These are phyloP conservation scores for Volucella bombylans DNA, from an alignment of 2,888 invertebrate genomes.

Conservation along the genomic window DNA sequence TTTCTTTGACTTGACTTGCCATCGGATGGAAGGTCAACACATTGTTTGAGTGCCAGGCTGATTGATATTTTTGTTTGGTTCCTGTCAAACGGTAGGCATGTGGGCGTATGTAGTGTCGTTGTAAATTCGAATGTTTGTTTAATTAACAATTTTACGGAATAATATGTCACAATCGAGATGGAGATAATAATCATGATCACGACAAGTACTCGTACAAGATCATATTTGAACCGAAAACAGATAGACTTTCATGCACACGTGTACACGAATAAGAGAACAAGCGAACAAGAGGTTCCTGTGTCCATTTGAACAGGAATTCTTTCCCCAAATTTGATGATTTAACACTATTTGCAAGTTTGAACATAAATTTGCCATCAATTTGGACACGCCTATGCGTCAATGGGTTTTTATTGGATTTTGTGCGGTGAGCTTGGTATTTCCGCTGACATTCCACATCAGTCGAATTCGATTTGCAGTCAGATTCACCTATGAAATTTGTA, in stretches of 20 bases:
- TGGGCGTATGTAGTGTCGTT: constrained; percentile 54
- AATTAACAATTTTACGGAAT: constrained; percentile 67
- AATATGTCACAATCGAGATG: constrained; percentile 49
- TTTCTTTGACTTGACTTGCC: no score
- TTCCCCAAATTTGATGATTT: no score
- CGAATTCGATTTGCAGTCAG: constrained; percentile 19
- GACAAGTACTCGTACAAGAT: constrained; percentile 16
- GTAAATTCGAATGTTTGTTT: constrained; percentile 60
- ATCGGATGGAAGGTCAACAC: constrained; percentile 70
- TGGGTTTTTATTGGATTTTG: constrained; percentile 41
- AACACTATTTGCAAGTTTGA: no score
- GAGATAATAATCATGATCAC: constrained; percentile 3
- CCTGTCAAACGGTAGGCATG: constrained; percentile 73
- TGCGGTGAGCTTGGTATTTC: constrained; percentile 53
- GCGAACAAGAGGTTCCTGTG: no score
- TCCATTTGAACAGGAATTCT: no score
- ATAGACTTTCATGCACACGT: no score
- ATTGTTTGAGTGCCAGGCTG: constrained; percentile 72
- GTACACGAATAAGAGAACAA: no score
- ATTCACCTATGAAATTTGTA: constrained; percentile 16
- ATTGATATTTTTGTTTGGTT: constrained; percentile 72
- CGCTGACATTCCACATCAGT: constrained; percentile 46
- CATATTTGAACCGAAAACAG: background rate
- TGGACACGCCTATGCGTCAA: background rate
- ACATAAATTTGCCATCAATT: no score